A percentile compares a stretch with the other conserved stretches of the same genome.
phyloP scores from a whole-genome alignment of 2,113 vertebrate species.

The Dipodomys spectabilis region DNA sequence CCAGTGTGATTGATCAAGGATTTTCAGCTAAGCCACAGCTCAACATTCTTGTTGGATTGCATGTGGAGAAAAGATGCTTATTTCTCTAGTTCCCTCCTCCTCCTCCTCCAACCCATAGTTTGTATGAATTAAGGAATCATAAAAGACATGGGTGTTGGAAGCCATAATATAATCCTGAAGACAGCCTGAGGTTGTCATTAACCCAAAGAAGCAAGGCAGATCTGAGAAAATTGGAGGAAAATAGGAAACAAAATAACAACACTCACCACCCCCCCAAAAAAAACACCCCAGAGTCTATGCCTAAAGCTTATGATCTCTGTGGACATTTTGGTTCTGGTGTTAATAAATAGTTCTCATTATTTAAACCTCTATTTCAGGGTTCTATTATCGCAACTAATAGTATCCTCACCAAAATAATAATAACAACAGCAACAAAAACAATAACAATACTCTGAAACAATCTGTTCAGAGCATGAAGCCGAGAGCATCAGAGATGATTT shows the following conservation, averaged over 20 bases:
- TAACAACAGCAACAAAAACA: neutral
- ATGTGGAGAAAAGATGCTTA: constrained; percentile 17
- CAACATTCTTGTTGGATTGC: neutral
- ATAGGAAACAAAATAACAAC: no score
- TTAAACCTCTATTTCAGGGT: neutral
- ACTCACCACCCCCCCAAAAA: neutral
- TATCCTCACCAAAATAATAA: no score
- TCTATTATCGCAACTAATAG: neutral
- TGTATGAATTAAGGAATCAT: neutral
- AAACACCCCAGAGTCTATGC: neutral
- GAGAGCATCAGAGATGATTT: constrained; percentile 5
- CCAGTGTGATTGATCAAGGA: neutral
- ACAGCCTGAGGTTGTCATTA: neutral
- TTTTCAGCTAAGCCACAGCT: neutral
- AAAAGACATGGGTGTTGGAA: neutral
- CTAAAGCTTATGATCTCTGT: neutral
- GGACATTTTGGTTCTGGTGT: neutral
- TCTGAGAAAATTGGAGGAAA: neutral
- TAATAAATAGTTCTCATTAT: constrained; percentile 7
- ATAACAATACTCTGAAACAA: neutral
- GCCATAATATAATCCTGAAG: neutral
- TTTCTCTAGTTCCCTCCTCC: neutral
- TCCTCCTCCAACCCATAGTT: neutral
- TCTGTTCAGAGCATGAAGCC: neutral
- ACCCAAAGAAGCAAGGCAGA: neutral